Base-by-base conservation (phyloP, 92 coral and sea anemone genomes). In the Blastomussa wellsi region DNA sequence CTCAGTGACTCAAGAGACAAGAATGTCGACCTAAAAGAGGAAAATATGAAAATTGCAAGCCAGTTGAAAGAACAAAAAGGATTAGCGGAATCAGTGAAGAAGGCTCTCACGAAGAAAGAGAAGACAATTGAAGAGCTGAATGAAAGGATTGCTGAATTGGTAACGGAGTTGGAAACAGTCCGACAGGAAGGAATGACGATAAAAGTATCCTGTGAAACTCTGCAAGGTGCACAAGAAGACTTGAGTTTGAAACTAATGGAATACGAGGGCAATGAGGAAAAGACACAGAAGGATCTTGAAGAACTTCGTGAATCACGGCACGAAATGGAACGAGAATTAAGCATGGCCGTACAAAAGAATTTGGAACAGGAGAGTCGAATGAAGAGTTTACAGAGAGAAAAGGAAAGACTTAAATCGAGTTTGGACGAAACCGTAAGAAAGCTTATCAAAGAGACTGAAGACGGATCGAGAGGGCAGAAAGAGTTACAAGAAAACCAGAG, bases 1-100 rank as follows among this genome's bases (percentile, higher is more conserved):
- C 89, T 96, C 9, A 90, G 78, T 36, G 92, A 78, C 29, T 80
- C 88, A 3, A 91, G 88, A 51, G 92, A 92, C 37, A 94, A 89
- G 47, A 80, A 81, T 26, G 79, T 91, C 57, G 89, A 87, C 37
- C 90, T 94, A 33, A 92, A 91, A 83, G 98, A 96, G 57, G 94
- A 92, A n/a, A 85, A 87, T 7, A 76, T 92, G 53, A 91, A 86
- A 47, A 76, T 90, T 38, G 81, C 89, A n/a, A 88, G 95, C 52
- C 97, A 92, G 64, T 88, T 93, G 19, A 88, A 85, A 39, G 98
- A 96, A 57, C 95, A 95, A 41, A 91, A 90, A 90, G 94, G 95
- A 69, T 41, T 94, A 14, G 88, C 93, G 0, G 98, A 90, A 69
- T 90, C 96, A 6, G 76, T 96, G 52, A 91, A 85, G 44, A 88